Evolutionary conservation across 2,888 invertebrate genomes (phyloP), one percentile per base, ranked within the genome.

Genomic region (Ochropleura plecta): DNA sequence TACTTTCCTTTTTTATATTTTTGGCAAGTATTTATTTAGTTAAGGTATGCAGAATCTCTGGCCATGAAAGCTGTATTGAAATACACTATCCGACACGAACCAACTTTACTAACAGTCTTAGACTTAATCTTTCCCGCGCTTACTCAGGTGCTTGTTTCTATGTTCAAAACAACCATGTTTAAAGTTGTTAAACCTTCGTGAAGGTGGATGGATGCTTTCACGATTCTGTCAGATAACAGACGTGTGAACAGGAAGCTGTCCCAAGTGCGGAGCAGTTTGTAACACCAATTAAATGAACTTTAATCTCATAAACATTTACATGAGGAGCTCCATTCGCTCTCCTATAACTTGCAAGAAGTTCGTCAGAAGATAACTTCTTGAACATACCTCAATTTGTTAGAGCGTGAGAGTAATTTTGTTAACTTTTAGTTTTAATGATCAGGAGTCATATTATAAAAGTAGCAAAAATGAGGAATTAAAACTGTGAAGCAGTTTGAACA

Each of bases 181-280:
- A n/a, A 42, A 55, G 42, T 62, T 40, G 48, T 73, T 64, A 57
- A 64, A 57, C 64, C 30, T 49, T 73, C 49, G 9, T 10, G 49
- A 57, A 72, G 12, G 20, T n/a, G n/a, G n/a, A n/a, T n/a, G 3
- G 30, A 30, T 30, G 30, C 30, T 3, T 30, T 30, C 30, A 30
- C 30, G 30, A 30, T 30, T 30, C 30, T 30, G 30, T 30, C 10
- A n/a, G 53, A 40, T 7, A 30, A 20, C 20, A 8, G 16, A 44
- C 12, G 9, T 48, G 46, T 73, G 53, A 63, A 62, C 53, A 48
- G 40, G 48, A n/a, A 30, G 53, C 14, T 10, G 55, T 44, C 55
- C 63, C 55, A 44, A 63, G 14, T 30, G 42, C 40, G 14, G 20
- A 40, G 12, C 20, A 49, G 30, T 44, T 30, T n/a, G 12, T 44